These are phyloP conservation scores for Nasua narica DNA, from an alignment of 2,797 vertebrate genomes.

Conservation along the genomic window DNA sequence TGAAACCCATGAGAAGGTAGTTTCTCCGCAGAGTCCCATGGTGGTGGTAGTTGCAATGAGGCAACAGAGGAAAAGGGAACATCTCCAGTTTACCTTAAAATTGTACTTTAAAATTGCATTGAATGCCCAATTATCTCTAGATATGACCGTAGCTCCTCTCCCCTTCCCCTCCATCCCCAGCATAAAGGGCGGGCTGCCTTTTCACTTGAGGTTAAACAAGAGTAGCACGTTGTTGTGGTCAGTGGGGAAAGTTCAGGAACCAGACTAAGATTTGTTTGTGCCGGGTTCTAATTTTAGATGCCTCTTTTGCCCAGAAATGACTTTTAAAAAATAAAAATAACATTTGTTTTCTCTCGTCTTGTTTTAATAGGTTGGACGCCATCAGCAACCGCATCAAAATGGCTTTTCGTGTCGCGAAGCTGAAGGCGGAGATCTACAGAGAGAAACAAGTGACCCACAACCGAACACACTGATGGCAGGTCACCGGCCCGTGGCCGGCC, in stretches of 20 bases:
- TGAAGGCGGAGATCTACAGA: conserved; percentile 78
- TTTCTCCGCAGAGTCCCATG: background rate
- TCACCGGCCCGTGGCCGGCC: conserved; percentile 44
- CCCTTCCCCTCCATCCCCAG: background rate
- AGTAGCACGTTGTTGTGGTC: background rate
- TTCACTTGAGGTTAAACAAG: conserved; percentile 28
- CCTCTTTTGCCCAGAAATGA: conserved; percentile 28
- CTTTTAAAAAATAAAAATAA: background rate
- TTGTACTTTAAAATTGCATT: background rate
- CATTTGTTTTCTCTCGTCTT: conserved; percentile 51
- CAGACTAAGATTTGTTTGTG: conserved; percentile 31
- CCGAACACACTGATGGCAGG: conserved; percentile 78
- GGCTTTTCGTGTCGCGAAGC: conserved; percentile 79
- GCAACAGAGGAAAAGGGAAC: background rate
- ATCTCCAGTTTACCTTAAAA: background rate
- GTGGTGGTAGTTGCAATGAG: no score
- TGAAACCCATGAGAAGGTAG: background rate
- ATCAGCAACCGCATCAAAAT: conserved; percentile 83
- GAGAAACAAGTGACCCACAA: conserved; percentile 80
- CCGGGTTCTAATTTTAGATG: conserved; percentile 50
- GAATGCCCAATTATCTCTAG: background rate
- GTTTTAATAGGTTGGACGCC: conserved; percentile 80
- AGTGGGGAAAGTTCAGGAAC: conserved; percentile 17
- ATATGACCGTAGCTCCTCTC: background rate
- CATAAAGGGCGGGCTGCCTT: background rate